Percentiles rank a stretch among this genome's conserved stretches.
Evolutionary conservation across 2,113 vertebrate genomes (phyloP).

Genomic region (Sorex araneus): DNA sequence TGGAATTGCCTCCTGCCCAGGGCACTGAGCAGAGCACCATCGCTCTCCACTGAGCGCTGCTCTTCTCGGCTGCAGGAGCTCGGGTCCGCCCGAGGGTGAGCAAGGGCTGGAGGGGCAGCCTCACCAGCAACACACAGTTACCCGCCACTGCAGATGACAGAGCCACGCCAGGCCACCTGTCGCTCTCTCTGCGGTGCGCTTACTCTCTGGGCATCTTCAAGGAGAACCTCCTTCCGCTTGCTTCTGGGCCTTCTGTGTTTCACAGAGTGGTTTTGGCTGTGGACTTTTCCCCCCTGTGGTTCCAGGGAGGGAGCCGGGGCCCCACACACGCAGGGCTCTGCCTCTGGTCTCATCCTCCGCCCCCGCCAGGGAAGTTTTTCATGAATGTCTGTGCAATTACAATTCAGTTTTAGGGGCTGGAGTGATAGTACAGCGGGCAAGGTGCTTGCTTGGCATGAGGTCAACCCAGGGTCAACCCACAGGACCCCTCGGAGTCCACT

Average conservation of each 20-base stretch:
- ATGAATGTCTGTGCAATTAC: background rate
- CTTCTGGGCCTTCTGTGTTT: background rate
- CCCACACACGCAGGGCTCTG: background rate
- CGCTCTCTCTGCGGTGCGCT: background rate
- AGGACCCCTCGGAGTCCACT: too few species aligned
- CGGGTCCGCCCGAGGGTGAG: too few species aligned
- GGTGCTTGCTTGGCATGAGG: too few species aligned
- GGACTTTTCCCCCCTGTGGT: background rate
- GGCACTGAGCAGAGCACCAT: too few species aligned
- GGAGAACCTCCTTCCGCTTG: too few species aligned
- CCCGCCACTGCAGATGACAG: background rate
- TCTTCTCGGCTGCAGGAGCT: too few species aligned
- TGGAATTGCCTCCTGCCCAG: too few species aligned
- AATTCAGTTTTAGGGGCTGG: too few species aligned
- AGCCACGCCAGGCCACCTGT: background rate
- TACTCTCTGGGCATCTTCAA: background rate
- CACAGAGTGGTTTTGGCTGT: slow-evolving; percentile 5
- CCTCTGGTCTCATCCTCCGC: too few species aligned
- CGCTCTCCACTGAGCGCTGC: too few species aligned
- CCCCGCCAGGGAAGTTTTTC: background rate
- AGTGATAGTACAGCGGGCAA: too few species aligned
- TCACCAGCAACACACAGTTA: background rate
- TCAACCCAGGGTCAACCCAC: too few species aligned
- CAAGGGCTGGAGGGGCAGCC: background rate
- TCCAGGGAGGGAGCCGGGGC: background rate